Evolutionary conservation across 2,888 invertebrate species (phyloP).

Genomic region (Halocaridina rubra): DNA sequence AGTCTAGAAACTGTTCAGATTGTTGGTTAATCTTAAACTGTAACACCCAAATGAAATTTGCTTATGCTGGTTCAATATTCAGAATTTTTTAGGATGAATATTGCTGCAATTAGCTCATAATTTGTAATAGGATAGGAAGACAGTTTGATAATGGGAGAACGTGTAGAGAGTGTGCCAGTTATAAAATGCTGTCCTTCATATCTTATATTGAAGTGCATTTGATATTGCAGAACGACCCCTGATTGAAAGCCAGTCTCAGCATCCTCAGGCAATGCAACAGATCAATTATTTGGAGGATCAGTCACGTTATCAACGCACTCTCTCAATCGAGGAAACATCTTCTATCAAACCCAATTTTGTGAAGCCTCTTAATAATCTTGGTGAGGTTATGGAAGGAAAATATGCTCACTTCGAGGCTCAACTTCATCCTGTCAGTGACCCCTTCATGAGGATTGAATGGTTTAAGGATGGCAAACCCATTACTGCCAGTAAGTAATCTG

Average conservation of each 20-base stretch:
- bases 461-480: slow-evolving; percentile 93
- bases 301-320: slow-evolving; percentile 85
- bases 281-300: slow-evolving; percentile 69
- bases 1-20: no score
- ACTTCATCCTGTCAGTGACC: slow-evolving; percentile 90
- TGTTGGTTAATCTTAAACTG: no score
- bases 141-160: no score
- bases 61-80: no score
- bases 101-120: no score
- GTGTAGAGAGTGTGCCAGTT: neutral
- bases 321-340: slow-evolving; percentile 80
- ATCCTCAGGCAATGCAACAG: slow-evolving; percentile 79
- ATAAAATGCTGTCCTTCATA: no score
- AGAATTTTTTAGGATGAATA: no score
- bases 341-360: slow-evolving; percentile 88
- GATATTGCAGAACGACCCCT: slow-evolving; percentile 76
- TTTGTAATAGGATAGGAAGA: no score
- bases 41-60: no score
- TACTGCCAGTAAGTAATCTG: slow-evolving; percentile 81
- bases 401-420: slow-evolving; percentile 95
- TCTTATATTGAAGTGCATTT: neutral
- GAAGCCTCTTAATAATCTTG: slow-evolving; percentile 85
- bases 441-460: slow-evolving; percentile 95
- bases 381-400: slow-evolving; percentile 88
- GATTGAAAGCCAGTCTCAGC: slow-evolving; percentile 88